Conservation (phyloP, 2,113 vertebrate species). For the Notechis scutatus region DNA sequence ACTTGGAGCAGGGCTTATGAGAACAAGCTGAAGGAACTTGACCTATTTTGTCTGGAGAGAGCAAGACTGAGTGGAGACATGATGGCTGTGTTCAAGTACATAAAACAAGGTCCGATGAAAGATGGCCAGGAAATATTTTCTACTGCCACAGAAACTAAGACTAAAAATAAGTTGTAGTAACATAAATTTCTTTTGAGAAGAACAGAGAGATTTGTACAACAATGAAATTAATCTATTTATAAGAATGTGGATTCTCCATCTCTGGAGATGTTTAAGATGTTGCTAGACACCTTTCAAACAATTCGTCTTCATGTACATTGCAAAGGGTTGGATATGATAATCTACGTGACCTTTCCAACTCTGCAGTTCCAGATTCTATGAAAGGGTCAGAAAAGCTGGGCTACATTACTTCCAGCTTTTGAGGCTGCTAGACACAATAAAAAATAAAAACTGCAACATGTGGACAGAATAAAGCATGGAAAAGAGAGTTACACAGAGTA, state of each 20-base stretch:
- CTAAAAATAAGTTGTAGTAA: neutral
- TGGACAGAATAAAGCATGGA: neutral
- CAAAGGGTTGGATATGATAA: neutral
- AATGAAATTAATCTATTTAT: neutral
- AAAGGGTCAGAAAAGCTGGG: neutral
- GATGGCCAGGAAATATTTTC: neutral
- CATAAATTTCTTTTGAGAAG: neutral
- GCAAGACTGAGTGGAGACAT: neutral
- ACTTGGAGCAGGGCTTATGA: neutral
- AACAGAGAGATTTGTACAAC: neutral
- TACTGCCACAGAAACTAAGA: neutral
- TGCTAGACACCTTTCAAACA: neutral
- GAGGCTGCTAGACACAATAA: neutral
- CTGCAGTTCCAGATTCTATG: neutral
- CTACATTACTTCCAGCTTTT: neutral
- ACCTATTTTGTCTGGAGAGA: neutral
- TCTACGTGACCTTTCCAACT: neutral
- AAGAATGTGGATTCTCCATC: neutral
- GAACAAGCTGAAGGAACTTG: neutral
- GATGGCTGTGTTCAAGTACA: neutral
- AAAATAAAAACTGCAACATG: neutral
- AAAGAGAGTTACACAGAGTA: neutral
- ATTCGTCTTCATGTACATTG: neutral
- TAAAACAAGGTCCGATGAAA: neutral
- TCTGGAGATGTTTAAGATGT: neutral